Conservation (phyloP, 2,113 vertebrate genomes). For the Lagopus leucura region DNA sequence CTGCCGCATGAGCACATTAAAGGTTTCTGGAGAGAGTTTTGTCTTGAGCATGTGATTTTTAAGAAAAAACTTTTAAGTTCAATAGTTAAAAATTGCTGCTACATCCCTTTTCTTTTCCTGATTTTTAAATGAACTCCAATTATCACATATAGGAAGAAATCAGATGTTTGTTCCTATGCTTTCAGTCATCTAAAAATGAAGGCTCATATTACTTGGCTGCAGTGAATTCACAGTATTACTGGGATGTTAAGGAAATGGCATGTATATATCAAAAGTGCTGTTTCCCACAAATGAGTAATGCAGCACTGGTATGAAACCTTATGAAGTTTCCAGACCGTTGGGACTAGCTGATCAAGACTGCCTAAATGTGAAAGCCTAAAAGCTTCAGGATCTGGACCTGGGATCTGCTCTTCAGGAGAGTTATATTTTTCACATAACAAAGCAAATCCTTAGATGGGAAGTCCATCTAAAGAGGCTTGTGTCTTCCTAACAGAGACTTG, state of each 20-base stretch:
- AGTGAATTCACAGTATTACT: background rate
- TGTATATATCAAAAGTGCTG: background rate
- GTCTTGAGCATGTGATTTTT: background rate
- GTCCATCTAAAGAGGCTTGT: background rate
- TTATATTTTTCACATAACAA: background rate
- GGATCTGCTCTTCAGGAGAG: background rate
- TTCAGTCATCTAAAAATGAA: background rate
- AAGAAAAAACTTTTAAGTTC: slow-evolving; percentile 19
- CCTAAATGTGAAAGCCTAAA: background rate
- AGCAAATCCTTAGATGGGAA: background rate
- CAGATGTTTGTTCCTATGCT: background rate
- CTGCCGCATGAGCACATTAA: slow-evolving; percentile 50
- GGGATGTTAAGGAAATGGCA: background rate
- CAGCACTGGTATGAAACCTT: background rate
- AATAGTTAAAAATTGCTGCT: slow-evolving; percentile 32
- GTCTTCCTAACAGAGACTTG: background rate
- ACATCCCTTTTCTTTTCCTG: background rate
- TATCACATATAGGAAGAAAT: background rate
- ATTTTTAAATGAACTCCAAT: slow-evolving; percentile 18
- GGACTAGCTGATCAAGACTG: background rate
- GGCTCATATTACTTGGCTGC: background rate
- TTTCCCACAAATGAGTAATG: background rate
- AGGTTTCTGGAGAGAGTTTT: slow-evolving; percentile 21
- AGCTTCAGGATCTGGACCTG: background rate
- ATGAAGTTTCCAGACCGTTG: background rate